Conservation (phyloP, 1,140 invertebrate genomes). For the Atta cephalotes region DNA sequence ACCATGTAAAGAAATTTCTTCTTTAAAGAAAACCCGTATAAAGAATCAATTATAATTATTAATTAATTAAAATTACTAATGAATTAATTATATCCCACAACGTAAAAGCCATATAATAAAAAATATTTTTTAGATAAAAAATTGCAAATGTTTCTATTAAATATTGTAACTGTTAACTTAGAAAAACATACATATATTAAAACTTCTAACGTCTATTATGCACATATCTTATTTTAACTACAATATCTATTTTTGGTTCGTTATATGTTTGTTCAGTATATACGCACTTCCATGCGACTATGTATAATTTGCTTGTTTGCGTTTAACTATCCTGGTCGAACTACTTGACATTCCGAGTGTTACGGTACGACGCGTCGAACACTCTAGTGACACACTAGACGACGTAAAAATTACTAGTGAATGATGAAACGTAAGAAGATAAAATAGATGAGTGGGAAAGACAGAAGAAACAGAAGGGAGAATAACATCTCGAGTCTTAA, state of each 20-base stretch:
- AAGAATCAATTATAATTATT: background rate
- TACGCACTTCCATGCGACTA: background rate
- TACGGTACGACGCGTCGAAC: conserved; percentile 22
- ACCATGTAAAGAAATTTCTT: background rate
- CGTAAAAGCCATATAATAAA: background rate
- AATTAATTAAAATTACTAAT: background rate
- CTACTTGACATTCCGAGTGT: conserved; percentile 31
- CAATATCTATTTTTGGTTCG: background rate
- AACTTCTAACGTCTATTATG: background rate
- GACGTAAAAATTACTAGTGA: conserved; percentile 33
- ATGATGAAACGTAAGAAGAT: conserved; percentile 27
- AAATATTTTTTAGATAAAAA: conserved; percentile 6
- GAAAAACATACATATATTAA: background rate
- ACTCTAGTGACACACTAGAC: conserved; percentile 29
- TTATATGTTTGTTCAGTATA: background rate
- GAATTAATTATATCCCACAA: background rate
- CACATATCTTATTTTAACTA: background rate
- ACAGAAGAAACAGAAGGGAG: background rate
- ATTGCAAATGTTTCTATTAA: background rate
- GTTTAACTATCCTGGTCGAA: conserved; percentile 6
- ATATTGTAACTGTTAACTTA: no score
- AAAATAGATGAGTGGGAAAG: background rate
- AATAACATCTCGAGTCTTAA: conserved; percentile 22
- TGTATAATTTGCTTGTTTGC: background rate
- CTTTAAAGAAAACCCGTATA: background rate